Percentiles rank a stretch among this genome's conserved stretches.
These are phyloP conservation scores for Phytoseiulus persimilis DNA, from an alignment of 2,888 invertebrate species.

Conservation along the genomic window DNA sequence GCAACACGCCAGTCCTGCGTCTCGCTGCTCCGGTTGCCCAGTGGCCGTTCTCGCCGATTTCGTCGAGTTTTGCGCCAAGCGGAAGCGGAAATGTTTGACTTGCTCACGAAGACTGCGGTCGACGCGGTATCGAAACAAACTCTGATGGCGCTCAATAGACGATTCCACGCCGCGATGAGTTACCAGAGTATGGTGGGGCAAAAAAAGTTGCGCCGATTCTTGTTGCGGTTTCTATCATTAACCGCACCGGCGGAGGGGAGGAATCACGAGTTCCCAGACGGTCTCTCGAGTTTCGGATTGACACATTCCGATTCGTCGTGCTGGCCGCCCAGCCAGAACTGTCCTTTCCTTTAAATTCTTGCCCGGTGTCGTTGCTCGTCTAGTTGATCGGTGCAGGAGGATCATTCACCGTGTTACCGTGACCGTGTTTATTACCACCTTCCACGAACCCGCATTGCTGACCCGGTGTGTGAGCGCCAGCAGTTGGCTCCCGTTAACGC, in stretches of 20 bases:
- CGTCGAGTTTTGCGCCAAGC: not conserved
- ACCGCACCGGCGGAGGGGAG: not conserved
- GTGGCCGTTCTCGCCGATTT: not conserved
- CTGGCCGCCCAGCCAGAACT: not conserved
- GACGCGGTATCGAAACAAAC: not conserved
- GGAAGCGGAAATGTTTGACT: not conserved
- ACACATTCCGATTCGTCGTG: not conserved
- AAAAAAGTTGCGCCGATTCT: not conserved
- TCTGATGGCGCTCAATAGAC: not conserved
- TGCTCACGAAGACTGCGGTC: not conserved
- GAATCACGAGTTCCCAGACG: not conserved
- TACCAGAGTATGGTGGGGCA: not conserved
- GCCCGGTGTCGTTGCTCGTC: not conserved
- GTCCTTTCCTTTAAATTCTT: not conserved
- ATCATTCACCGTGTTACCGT: not conserved
- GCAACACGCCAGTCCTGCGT: not conserved
- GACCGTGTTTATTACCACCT: not conserved
- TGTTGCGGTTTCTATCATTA: not conserved
- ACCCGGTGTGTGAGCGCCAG: not conserved
- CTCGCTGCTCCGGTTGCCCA: not conserved
- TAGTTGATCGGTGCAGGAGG: not conserved
- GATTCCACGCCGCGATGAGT: not conserved
- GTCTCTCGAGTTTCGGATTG: not conserved
- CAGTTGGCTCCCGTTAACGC: not conserved
- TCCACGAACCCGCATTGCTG: not conserved